These are phyloP conservation scores for Bombus balteatus DNA, from an alignment of 1,140 invertebrate species.

Conservation along the genomic window DNA sequence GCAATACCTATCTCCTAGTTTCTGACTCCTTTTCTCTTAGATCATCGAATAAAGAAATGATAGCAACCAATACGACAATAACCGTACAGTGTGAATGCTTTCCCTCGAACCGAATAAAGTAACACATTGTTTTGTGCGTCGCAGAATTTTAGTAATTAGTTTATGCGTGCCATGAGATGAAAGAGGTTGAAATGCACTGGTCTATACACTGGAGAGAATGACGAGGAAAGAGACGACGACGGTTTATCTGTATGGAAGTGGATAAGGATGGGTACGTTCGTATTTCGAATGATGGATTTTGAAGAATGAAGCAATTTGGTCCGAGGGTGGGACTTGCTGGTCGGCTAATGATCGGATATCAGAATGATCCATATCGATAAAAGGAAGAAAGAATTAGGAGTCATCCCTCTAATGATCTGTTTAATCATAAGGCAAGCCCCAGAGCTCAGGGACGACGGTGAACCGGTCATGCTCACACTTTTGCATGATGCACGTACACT, in stretches of 20 bases:
- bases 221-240: not conserved
- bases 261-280: too few species aligned
- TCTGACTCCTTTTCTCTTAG: too few species aligned
- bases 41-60: too few species aligned
- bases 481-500: slow-evolving; percentile 58
- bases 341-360: slow-evolving; percentile 30
- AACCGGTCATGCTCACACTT: slow-evolving; percentile 51
- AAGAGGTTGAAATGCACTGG: too few species aligned
- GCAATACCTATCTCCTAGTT: too few species aligned
- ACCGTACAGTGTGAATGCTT: too few species aligned
- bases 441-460: not conserved
- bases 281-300: slow-evolving; percentile 4
- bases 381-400: slow-evolving; percentile 21
- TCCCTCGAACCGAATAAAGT: too few species aligned
- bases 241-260: not conserved
- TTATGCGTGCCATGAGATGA: too few species aligned
- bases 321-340: not conserved
- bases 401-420: slow-evolving; percentile 46
- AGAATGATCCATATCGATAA: slow-evolving; percentile 44
- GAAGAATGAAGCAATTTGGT: slow-evolving; percentile 8
- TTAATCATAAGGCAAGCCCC: slow-evolving; percentile 27
- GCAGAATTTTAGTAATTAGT: too few species aligned
- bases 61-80: too few species aligned
- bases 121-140: too few species aligned
- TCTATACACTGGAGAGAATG: not conserved